Conservation (phyloP, 2,888 invertebrate genomes). For the Plutella xylostella region DNA sequence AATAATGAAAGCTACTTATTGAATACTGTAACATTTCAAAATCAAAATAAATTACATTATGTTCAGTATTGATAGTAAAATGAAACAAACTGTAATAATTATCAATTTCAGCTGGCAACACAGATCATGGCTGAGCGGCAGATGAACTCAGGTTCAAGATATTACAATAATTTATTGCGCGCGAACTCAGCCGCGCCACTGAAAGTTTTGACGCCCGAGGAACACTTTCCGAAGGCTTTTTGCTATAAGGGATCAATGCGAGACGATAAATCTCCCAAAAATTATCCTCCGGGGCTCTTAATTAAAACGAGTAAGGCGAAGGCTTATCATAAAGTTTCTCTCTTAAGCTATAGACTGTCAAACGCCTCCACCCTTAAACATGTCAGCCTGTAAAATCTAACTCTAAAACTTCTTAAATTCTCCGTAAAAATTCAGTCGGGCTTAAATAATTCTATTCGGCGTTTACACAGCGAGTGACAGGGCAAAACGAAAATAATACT, state of each 20-base stretch:
- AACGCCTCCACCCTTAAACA: too few relatives aligned
- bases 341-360: too few relatives aligned
- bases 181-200: constrained; percentile 54
- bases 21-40: too few relatives aligned
- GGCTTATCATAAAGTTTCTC: too few relatives aligned
- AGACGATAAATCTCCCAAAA: constrained; percentile 31
- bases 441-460: constrained; percentile 5
- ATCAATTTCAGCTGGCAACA: too few relatives aligned
- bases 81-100: too few relatives aligned
- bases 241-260: constrained; percentile 31
- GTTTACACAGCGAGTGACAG: neutral
- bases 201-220: constrained; percentile 39
- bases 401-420: constrained; percentile 22
- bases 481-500: constrained; percentile 38
- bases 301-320: too few relatives aligned
- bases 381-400: too few relatives aligned
- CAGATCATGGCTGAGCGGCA: constrained; percentile 55
- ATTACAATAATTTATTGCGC: constrained; percentile 66
- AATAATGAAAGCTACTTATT: too few relatives aligned
- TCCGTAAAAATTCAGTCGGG: too few relatives aligned
- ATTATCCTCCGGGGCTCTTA: constrained; percentile 14
- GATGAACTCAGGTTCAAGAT: constrained; percentile 60
- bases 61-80: too few relatives aligned
- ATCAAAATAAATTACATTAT: too few relatives aligned
- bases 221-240: constrained; percentile 34